These are phyloP conservation scores for Mimas tiliae DNA, from an alignment of 2,888 invertebrate species.

Conservation along the genomic window DNA sequence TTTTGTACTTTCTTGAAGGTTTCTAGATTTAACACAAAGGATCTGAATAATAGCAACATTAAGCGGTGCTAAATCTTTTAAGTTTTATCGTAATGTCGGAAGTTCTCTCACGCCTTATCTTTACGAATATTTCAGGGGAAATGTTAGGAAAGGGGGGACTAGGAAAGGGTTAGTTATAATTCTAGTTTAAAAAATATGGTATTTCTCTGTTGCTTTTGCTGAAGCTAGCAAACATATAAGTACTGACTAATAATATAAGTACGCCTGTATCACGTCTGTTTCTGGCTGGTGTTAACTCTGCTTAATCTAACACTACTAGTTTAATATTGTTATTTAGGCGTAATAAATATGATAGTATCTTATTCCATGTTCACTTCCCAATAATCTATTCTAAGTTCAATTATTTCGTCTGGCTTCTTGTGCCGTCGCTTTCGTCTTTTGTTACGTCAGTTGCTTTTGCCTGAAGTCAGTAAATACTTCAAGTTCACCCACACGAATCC, in stretches of 20 bases:
- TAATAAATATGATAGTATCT: slow-evolving; percentile 9
- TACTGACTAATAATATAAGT: too few species aligned
- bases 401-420: not conserved
- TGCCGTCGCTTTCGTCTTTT: slow-evolving; percentile 13
- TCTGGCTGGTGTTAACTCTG: too few species aligned
- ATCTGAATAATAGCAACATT: slow-evolving; percentile 12
- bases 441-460: slow-evolving; percentile 17
- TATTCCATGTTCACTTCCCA: not conserved
- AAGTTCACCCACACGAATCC: not conserved
- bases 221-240: too few species aligned
- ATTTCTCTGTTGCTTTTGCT: too few species aligned
- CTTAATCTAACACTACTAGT: too few species aligned
- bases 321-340: not conserved
- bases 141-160: not conserved
- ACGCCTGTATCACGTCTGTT: too few species aligned
- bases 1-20: not conserved
- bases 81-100: slow-evolving; percentile 1
- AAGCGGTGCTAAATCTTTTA: slow-evolving; percentile 3
- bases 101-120: slow-evolving; percentile 19
- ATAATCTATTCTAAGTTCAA: slow-evolving; percentile 15
- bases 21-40: not conserved
- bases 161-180: not conserved
- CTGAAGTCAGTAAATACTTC: slow-evolving; percentile 6
- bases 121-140: slow-evolving; percentile 8
- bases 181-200: not conserved